Base-by-base conservation (phyloP, 1,140 invertebrate genomes). In the Temnothorax longispinosus region DNA sequence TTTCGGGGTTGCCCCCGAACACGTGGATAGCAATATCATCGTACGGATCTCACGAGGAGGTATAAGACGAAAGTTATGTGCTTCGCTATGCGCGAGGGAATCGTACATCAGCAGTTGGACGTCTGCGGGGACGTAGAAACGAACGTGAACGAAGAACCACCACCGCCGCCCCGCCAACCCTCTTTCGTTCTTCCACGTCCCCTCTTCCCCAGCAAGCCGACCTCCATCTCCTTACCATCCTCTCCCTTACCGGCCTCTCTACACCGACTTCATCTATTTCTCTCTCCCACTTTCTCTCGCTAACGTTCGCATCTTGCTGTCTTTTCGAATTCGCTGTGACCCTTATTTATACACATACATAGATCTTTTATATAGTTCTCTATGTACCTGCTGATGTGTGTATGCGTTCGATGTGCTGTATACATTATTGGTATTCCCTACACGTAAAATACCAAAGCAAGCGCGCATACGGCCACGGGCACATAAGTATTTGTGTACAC, bases 51-150 rank as follows among this genome's bases (percentile, higher is more conserved):
- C 91, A 87, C 76, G 91, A 92, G 92, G 88, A 95, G 94, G 93
- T 95, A 93, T 92, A 94, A 95, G 94, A 95, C 93, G 94, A 95
- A 94, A 95, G 94, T 95, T 95, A 95, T 94, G 94, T 93, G 94
- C 93, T 91, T 89, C 87, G 94, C 94, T 94, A 94, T 95, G 94
- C 94, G 94, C 94, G 90, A 94, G 95, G 95, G 95, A 95, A 94
- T 95, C 95, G 92, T 95, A 94, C 87, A 94, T 95, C 95, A 95
- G 85, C 89, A 88, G 89, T 92, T 88, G 94, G 93, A 94, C 94
- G 94, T 94, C 94, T 94, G 94, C 94, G 93, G 94, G 94, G 94
- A 94, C 94, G 94, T 91, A 91, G 90, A 92, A 93, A 89, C 91
- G 85, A 88, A 91, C 90, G 87, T 76, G 88, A 91, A 92, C 92